phyloP scores from a whole-genome alignment of 2,797 vertebrate species.

The Epinephelus malabaricus region DNA sequence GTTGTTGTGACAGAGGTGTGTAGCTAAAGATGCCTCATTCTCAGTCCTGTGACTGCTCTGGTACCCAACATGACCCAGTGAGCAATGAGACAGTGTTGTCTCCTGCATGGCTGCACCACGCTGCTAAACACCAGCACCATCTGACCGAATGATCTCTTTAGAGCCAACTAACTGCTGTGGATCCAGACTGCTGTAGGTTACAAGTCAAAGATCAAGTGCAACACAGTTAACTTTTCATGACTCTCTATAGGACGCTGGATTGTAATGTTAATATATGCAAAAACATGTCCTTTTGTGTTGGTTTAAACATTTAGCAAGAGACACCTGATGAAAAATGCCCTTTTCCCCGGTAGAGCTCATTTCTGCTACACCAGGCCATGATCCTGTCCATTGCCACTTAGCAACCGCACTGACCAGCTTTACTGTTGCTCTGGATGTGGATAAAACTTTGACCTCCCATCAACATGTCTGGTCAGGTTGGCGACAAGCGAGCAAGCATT shows the following conservation, averaged over 20 bases:
- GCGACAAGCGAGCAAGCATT: neutral
- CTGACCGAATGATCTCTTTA: too few relatives aligned
- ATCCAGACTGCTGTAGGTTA: neutral
- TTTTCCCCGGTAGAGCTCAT: neutral
- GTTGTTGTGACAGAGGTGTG: neutral
- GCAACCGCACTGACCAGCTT: neutral
- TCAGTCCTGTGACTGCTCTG: neutral
- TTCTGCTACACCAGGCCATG: neutral
- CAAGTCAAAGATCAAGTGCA: neutral
- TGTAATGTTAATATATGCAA: neutral
- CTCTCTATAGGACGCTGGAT: neutral
- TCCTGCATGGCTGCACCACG: conserved; percentile 19
- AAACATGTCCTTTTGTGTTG: neutral
- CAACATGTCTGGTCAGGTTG: neutral
- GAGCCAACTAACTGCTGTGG: neutral
- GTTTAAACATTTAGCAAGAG: neutral
- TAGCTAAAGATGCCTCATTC: neutral
- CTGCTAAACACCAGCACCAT: neutral
- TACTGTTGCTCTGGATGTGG: neutral
- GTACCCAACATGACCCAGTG: conserved; percentile 17
- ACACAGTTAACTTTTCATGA: neutral
- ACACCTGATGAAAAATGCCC: neutral
- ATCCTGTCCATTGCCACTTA: neutral
- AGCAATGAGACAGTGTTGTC: neutral
- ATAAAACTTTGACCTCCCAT: neutral